phyloP scores from a whole-genome alignment of 1,140 invertebrate species.

The Macrotrachela quadricornifera region DNA sequence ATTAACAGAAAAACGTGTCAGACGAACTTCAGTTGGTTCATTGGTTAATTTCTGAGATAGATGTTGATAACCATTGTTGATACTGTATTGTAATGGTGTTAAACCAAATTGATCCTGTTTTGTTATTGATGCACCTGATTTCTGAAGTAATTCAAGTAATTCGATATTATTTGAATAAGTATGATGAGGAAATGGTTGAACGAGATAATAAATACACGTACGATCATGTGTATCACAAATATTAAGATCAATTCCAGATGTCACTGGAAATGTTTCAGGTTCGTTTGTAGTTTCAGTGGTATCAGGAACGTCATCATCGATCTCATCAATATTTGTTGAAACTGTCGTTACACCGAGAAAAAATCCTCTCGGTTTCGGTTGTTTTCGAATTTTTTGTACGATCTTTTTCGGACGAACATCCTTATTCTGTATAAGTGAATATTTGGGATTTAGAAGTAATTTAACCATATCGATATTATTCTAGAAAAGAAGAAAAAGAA shows the following conservation, averaged over 20 bases:
- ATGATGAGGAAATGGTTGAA: constrained; percentile 23
- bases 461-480: constrained; percentile 32
- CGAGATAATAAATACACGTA: constrained; percentile 31
- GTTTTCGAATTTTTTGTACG: background rate
- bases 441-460: constrained; percentile 25
- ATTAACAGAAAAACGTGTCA: too few species aligned
- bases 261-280: too few species aligned
- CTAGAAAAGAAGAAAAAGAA: constrained; percentile 13
- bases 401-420: too few species aligned
- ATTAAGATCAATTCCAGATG: constrained; percentile 22
- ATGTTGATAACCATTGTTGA: constrained; percentile 14
- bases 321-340: too few species aligned
- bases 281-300: too few species aligned
- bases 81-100: constrained; percentile 18
- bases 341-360: background rate
- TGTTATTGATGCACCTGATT: constrained; percentile 21
- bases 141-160: constrained; percentile 21
- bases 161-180: constrained; percentile 25
- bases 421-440: too few species aligned
- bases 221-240: constrained; percentile 24
- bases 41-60: too few species aligned
- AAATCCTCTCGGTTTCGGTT: background rate
- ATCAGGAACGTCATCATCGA: too few species aligned
- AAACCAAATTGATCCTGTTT: constrained; percentile 19
- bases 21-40: too few species aligned